Evolutionary conservation across 2,888 invertebrate species (phyloP), one percentile per base, ranked within the genome.

Genomic region (Scelioninae gen. 2): DNA sequence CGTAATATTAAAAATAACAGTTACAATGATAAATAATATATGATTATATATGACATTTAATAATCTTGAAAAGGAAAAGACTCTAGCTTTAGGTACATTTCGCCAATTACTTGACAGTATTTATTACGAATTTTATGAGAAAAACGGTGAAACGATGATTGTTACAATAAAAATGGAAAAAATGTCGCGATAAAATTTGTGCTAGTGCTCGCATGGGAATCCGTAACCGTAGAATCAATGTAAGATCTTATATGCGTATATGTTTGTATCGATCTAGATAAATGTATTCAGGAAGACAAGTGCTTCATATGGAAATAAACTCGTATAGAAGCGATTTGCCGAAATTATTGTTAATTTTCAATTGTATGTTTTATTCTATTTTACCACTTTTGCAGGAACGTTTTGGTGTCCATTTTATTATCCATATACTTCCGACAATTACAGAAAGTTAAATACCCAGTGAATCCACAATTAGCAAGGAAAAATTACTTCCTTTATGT

Each of bases 31-130:
- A 61, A 61, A 63, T 61, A 43, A 70, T 61, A 71, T 71, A 71
- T 64, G 50, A 55, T 48, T 48, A 41, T 63, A 64, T 33, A 52
- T 48, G 39, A 50, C 67, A 61, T 58, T 53, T 28, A 69, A 46
- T 64, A 60, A 65, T 55, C 10, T 75, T 28, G 53, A 61, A 13
- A 28, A 48, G 35, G 13, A 7, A 46, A 53, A 43, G 13, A 55
- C 39, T 9, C 80, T 82, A 83, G 79, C 78, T 81, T 81, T 76
- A 64, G 76, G 65, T 73, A 68, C 72, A 76, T 81, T 82, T 82
- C 81, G 84, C 84, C 82, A 85, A 84, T 80, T 84, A 84, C 83
- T 80, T 82, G 77, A 80, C 84, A 85, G 85, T 85, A 85, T 86
- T 85, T 83, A 84, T 83, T 78, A 76, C 76, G 74, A 76, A 77